A percentile compares a stretch with the other conserved stretches of the same genome.
These are phyloP conservation scores for Ammospiza caudacuta DNA, from an alignment of 2,113 vertebrate genomes.

Conservation along the genomic window DNA sequence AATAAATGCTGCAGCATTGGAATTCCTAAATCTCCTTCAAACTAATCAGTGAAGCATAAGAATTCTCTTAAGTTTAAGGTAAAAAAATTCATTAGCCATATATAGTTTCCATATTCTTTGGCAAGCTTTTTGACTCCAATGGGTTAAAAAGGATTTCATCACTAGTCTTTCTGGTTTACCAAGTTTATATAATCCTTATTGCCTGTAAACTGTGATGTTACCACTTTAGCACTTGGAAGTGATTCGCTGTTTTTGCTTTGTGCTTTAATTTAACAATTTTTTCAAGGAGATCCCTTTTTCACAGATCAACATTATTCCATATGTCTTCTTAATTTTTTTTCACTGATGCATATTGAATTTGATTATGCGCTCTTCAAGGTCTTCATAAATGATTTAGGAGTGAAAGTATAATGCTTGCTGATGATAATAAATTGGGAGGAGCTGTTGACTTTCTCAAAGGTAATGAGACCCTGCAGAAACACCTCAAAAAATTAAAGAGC, in stretches of 20 bases:
- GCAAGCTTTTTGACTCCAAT: neutral
- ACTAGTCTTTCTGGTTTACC: neutral
- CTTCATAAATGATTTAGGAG: neutral
- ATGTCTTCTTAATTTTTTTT: neutral
- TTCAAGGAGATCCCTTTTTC: neutral
- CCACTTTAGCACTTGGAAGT: neutral
- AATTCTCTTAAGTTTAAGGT: neutral
- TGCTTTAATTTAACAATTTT: neutral
- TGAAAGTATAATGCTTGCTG: neutral
- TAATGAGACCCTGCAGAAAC: neutral
- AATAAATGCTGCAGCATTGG: neutral
- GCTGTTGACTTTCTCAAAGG: neutral
- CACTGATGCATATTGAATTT: neutral
- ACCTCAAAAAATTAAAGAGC: neutral
- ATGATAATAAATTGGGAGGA: neutral
- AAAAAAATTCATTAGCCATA: neutral
- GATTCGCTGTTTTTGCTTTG: neutral
- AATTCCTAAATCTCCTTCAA: neutral
- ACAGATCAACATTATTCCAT: neutral
- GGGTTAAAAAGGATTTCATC: neutral
- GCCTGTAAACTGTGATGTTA: neutral
- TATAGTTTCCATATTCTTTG: neutral
- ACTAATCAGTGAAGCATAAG: neutral
- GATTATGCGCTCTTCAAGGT: neutral
- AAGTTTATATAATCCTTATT: neutral